These are phyloP conservation scores for Neuroscelio doddi DNA, from an alignment of 2,888 invertebrate genomes.

Conservation along the genomic window DNA sequence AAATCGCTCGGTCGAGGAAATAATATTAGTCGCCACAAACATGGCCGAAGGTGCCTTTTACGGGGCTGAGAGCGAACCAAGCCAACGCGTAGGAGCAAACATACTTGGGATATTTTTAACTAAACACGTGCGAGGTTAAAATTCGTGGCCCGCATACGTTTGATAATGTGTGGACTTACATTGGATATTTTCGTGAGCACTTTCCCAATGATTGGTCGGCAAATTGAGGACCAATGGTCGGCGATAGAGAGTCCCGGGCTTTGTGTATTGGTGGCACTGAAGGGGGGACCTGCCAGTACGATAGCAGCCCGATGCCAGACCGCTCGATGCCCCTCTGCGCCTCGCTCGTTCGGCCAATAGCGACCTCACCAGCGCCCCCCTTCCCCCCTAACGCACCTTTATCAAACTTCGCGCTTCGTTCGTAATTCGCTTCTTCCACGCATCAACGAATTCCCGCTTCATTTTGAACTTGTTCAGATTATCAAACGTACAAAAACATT, in stretches of 20 bases:
- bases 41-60: conserved; percentile 58
- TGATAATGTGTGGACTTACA: conserved; percentile 84
- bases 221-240: conserved; percentile 89
- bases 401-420: conserved; percentile 45
- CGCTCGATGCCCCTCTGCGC: conserved; percentile 67
- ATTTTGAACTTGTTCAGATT: too few relatives aligned
- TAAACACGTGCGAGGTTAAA: conserved; percentile 28
- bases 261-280: conserved; percentile 83
- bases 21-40: conserved; percentile 57
- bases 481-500: too few relatives aligned
- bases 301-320: conserved; percentile 65
- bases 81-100: conserved; percentile 6
- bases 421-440: conserved; percentile 38
- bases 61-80: conserved; percentile 2
- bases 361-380: conserved; percentile 46
- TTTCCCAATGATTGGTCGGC: conserved; percentile 93
- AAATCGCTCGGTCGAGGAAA: conserved; percentile 37
- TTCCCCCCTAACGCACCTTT: conserved; percentile 45
- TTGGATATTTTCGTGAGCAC: conserved; percentile 82
- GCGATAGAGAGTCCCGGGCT: conserved; percentile 78
- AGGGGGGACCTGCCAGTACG: conserved; percentile 69
- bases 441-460: conserved; percentile 36
- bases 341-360: conserved; percentile 56
- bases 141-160: conserved; percentile 62
- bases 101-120: conserved; percentile 9